Base-by-base conservation (phyloP, 1,140 invertebrate genomes). In the Stegodyphus dumicola region DNA sequence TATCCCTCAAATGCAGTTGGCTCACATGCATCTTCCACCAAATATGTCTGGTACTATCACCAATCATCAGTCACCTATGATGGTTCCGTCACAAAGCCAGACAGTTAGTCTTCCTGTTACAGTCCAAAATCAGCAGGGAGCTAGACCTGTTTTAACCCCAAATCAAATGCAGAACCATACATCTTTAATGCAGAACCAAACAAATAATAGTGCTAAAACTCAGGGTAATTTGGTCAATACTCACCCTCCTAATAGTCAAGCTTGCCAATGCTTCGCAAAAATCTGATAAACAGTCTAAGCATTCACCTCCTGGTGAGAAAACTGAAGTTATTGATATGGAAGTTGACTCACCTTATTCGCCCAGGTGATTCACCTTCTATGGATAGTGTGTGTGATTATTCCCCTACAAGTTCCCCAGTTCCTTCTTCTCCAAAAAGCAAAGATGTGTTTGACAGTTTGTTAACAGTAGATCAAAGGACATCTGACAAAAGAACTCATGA, bases 311-410 rank as follows among this genome's bases (percentile, higher is more conserved):
- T 33, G 13, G 33, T 13, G 90, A 91, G 86, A 88, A 89, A 15
- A 90, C 88, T 60, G 91, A 91, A 77, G 90, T 91, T 15, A 89
- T 94, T 53, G 94, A 94, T 88, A 94, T 93, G 92, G 95, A 92
- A 92, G 88, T 92, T 85, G 91, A 90, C 75, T 91, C 91, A 70
- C 89, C 90, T 77, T 87, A 89, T 87, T 88, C 91, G 89, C 75
- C 89, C 88, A n/a, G 52, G 73, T 11, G 87, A 85, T 83, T 70
- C 77, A 5, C 85, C 85, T 48, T 81, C 74, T 15, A 67, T 77
- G 66, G 85, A 86, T 49, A 78, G 76, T 74, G 70, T 60, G 7
- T 49, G 33, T 71, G 84, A 73, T 66, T 86, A 86, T 49, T 86
- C 84, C 64, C 84, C 84, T 0, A 48, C 84, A 33, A 49, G 53